Conservation (phyloP, 2,113 vertebrate species). For the Synchiropus splendidus region DNA sequence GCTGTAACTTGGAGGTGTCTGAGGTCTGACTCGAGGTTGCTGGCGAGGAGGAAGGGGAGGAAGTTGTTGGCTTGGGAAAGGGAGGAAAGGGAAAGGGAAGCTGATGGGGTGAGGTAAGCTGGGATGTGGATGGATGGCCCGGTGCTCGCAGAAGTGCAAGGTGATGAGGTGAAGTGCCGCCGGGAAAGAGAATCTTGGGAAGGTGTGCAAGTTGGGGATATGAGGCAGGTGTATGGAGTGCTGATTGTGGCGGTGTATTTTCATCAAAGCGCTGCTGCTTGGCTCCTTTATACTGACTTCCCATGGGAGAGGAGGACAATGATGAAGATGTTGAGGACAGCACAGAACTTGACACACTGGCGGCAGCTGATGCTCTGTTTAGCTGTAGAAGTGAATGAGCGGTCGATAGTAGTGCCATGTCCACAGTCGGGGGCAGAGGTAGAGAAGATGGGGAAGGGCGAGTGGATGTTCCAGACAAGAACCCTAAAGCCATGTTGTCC, state of each 20-base stretch:
- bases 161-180: slow-evolving; percentile 63
- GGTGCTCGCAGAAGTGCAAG: slow-evolving; percentile 75
- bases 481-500: slow-evolving; percentile 62
- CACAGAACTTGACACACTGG: slow-evolving; percentile 37
- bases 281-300: slow-evolving; percentile 58
- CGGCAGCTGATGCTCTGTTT: slow-evolving; percentile 63
- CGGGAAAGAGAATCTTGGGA: slow-evolving; percentile 71
- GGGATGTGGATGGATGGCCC: slow-evolving; percentile 57
- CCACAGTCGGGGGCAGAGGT: slow-evolving; percentile 68
- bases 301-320: slow-evolving; percentile 65
- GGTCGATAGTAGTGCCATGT: slow-evolving; percentile 70
- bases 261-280: slow-evolving; percentile 73
- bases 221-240: slow-evolving; percentile 57
- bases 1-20: slow-evolving; percentile 85
- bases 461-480: slow-evolving; percentile 52
- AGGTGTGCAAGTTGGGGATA: slow-evolving; percentile 70
- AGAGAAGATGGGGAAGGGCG: slow-evolving; percentile 63
- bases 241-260: slow-evolving; percentile 69
- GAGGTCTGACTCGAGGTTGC: slow-evolving; percentile 67
- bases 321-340: slow-evolving; percentile 53
- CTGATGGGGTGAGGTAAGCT: slow-evolving; percentile 61
- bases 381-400: slow-evolving; percentile 70
- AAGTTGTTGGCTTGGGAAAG: slow-evolving; percentile 69
- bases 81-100: slow-evolving; percentile 76
- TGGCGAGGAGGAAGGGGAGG: slow-evolving; percentile 66